phyloP scores from a whole-genome alignment of 2,113 vertebrate genomes.

The Nyctereutes procyonoides region DNA sequence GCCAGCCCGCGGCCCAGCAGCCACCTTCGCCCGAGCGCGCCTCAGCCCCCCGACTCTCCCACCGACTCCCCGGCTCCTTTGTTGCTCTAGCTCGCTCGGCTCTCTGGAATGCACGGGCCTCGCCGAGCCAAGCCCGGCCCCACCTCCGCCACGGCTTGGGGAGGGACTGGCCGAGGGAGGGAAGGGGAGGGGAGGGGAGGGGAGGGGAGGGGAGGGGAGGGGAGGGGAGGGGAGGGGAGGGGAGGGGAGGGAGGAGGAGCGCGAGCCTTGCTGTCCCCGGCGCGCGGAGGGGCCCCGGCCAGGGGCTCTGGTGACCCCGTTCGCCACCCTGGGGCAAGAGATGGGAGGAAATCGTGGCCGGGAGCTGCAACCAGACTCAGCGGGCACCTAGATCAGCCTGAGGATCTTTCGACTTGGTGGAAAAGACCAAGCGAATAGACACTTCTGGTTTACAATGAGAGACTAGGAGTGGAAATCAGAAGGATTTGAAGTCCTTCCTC shows the following conservation, averaged over 20 bases:
- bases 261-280: not conserved
- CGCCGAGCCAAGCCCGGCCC: slow-evolving; percentile 71
- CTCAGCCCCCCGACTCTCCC: slow-evolving; percentile 49
- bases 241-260: slow-evolving; percentile 65
- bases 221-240: not conserved
- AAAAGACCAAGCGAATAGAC: not conserved
- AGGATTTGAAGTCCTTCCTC: too few species aligned
- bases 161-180: slow-evolving; percentile 58
- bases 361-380: not conserved
- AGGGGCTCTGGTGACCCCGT: not conserved
- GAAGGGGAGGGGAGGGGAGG: too few species aligned
- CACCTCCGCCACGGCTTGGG: slow-evolving; percentile 30
- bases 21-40: slow-evolving; percentile 46
- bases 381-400: not conserved
- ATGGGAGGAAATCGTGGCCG: not conserved
- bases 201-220: too few species aligned
- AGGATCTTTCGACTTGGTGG: not conserved
- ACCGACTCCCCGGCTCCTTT: slow-evolving; percentile 76
- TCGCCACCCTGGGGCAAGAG: not conserved
- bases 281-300: not conserved
- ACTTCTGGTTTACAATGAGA: not conserved
- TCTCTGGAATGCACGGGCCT: slow-evolving; percentile 80
- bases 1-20: slow-evolving; percentile 50
- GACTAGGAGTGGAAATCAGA: too few species aligned
- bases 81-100: slow-evolving; percentile 72